These are phyloP conservation scores for Sepioteuthis lessoniana DNA, from an alignment of 2,888 invertebrate genomes.

Conservation along the genomic window DNA sequence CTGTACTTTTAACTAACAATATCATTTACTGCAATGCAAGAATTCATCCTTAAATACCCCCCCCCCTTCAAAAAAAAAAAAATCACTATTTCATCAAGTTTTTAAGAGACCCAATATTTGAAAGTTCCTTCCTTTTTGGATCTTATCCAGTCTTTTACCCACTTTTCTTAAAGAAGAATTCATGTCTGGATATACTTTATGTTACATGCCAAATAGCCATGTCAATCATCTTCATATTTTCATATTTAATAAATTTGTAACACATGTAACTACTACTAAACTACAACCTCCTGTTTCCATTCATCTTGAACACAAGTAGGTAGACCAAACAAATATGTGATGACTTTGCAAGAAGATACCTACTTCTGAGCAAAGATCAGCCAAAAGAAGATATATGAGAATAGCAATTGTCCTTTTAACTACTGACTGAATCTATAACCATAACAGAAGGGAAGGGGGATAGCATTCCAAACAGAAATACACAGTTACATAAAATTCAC, in stretches of 20 bases:
- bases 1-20: too few relatives aligned
- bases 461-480: too few relatives aligned
- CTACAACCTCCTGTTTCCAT: background rate
- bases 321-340: background rate
- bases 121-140: too few relatives aligned
- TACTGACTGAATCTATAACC: background rate
- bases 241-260: background rate
- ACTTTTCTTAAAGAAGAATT: background rate
- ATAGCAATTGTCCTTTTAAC: constrained; percentile 15
- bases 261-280: too few relatives aligned
- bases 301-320: background rate
- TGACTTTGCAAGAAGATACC: background rate
- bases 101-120: too few relatives aligned
- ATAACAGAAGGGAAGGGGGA: background rate
- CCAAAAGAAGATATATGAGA: background rate
- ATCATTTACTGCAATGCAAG: too few relatives aligned
- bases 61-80: too few relatives aligned
- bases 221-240: background rate
- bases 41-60: too few relatives aligned
- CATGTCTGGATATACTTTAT: background rate
- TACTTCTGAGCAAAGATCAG: background rate
- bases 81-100: background rate
- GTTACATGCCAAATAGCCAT: too few relatives aligned
- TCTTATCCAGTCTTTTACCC: too few relatives aligned
- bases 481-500: too few relatives aligned